Evolutionary conservation across 2,888 invertebrate species (phyloP).

Genomic region (Melanargia galathea): DNA sequence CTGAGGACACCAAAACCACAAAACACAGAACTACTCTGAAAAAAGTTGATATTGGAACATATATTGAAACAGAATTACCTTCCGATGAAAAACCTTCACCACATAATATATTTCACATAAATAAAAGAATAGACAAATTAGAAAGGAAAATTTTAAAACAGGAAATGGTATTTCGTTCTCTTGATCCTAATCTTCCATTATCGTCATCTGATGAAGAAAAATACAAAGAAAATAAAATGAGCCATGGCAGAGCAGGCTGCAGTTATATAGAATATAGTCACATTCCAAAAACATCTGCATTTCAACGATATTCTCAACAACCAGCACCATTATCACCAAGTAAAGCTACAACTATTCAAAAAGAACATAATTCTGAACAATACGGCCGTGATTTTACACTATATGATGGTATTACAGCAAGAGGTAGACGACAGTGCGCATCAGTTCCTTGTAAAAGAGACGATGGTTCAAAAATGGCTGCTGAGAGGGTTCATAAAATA

Average conservation of each 20-base stretch:
- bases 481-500: constrained; percentile 73
- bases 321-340: constrained; percentile 62
- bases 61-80: constrained; percentile 57
- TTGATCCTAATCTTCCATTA: constrained; percentile 58
- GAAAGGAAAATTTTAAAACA: constrained; percentile 66
- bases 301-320: constrained; percentile 68
- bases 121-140: constrained; percentile 63
- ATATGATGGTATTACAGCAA: constrained; percentile 73
- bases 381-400: constrained; percentile 74
- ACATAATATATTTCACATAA: constrained; percentile 53
- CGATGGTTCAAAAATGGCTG: constrained; percentile 66
- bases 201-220: constrained; percentile 68
- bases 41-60: constrained; percentile 62
- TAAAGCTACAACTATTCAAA: constrained; percentile 68
- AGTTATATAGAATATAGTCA: constrained; percentile 76
- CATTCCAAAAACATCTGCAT: constrained; percentile 73
- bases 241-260: constrained; percentile 59
- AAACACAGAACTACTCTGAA: constrained; percentile 38
- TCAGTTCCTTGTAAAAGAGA: constrained; percentile 72
- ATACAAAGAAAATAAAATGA: constrained; percentile 47
- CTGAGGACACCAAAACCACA: constrained; percentile 45
- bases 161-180: constrained; percentile 68
- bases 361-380: constrained; percentile 75
- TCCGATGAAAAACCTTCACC: constrained; percentile 52
- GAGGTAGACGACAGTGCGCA: constrained; percentile 69